phyloP scores from a whole-genome alignment of 2,888 invertebrate genomes.

The Beris chalybata region DNA sequence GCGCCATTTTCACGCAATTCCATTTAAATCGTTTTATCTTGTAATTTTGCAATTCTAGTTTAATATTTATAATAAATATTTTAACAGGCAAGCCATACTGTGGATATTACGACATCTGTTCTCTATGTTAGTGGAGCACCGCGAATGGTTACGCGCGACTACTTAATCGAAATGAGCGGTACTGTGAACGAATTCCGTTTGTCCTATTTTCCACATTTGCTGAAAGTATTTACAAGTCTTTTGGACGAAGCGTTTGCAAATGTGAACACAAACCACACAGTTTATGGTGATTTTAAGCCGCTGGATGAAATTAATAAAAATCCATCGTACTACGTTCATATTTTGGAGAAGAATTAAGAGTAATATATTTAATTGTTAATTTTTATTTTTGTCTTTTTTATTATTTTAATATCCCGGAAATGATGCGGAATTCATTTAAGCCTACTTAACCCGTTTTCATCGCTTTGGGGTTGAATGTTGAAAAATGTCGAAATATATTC shows the following conservation, averaged over 20 bases:
- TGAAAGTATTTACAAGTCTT: conserved; percentile 71
- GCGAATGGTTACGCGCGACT: conserved; percentile 79
- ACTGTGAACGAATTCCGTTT: conserved; percentile 75
- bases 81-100: conserved; percentile 74
- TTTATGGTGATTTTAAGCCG: conserved; percentile 81
- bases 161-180: conserved; percentile 67
- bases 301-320: conserved; percentile 61
- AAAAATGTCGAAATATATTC: too few relatives aligned
- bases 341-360: conserved; percentile 65
- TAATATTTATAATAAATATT: conserved; percentile 26
- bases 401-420: too few relatives aligned
- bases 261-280: conserved; percentile 64
- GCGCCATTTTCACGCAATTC: too few relatives aligned
- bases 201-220: conserved; percentile 84
- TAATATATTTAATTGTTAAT: not conserved
- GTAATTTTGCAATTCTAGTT: conserved; percentile 7
- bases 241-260: conserved; percentile 69
- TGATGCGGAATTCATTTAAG: too few relatives aligned
- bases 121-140: conserved; percentile 77
- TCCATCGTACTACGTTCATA: conserved; percentile 85
- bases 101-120: conserved; percentile 83
- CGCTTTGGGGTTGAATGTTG: too few relatives aligned
- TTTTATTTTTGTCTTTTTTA: too few relatives aligned
- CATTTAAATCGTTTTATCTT: conserved; percentile 38
- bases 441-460: too few relatives aligned